Evolutionary conservation across 1,140 invertebrate species (phyloP).

Genomic region (Nephotettix cincticeps): DNA sequence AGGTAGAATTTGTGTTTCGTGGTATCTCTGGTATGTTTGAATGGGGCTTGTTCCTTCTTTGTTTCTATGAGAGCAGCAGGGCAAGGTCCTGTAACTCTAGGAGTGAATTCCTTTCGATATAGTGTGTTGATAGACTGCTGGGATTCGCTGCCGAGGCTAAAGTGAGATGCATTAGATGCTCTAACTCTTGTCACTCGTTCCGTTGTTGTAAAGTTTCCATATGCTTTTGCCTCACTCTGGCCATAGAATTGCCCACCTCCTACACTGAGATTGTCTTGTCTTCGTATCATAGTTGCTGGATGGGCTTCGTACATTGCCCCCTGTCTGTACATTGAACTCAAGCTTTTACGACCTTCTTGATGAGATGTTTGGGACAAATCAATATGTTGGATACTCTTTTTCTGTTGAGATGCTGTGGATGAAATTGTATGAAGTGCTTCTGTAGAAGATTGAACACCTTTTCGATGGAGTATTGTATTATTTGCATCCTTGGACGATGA

Average conservation of each 20-base stretch:
- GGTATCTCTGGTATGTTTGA: constrained; percentile 78
- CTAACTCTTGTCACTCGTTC: constrained; percentile 53
- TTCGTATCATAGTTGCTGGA: constrained; percentile 25
- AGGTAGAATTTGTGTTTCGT: constrained; percentile 81
- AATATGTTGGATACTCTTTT: constrained; percentile 75
- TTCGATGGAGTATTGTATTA: constrained; percentile 75
- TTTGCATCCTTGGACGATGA: constrained; percentile 65
- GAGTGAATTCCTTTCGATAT: constrained; percentile 74
- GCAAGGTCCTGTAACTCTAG: constrained; percentile 67
- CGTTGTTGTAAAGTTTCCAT: constrained; percentile 63
- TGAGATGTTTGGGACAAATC: constrained; percentile 61
- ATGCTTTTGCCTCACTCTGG: constrained; percentile 61
- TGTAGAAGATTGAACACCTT: constrained; percentile 57
- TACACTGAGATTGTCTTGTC: constrained; percentile 60
- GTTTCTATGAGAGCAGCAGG: constrained; percentile 73
- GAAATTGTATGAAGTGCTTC: constrained; percentile 67
- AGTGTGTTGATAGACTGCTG: constrained; percentile 37
- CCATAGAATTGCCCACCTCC: constrained; percentile 67
- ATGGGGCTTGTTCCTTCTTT: constrained; percentile 49
- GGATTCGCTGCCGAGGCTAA: constrained; percentile 61
- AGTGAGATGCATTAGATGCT: constrained; percentile 66
- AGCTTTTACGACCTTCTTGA: constrained; percentile 66
- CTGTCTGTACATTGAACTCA: constrained; percentile 69
- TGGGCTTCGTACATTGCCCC: constrained; percentile 32
- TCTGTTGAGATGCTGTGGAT: constrained; percentile 73